Evolutionary conservation across 2,113 vertebrate species (phyloP), one percentile per base, ranked within the genome.

Genomic region (Alethe diademata): DNA sequence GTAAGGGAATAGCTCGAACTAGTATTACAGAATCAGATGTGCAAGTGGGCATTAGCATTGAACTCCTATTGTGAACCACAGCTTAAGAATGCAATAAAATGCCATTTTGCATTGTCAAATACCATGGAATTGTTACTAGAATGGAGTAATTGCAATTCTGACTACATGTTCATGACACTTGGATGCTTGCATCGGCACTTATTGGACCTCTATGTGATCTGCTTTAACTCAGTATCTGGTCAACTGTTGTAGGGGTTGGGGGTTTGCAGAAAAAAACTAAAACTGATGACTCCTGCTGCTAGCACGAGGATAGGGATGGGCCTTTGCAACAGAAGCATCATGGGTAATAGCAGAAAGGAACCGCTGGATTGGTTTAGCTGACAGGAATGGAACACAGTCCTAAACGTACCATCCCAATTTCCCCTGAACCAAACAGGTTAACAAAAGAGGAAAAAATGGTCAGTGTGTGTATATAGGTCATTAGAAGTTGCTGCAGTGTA

Each of bases 381-480:
- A 13, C 38, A n/a, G 51, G 48, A 66, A 26, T 62, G 73, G 48
- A 87, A 11, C 13, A 15, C 8, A 31, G 31, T 40, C 26, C 13
- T 51, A 22, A 74, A 60, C 0, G 0, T 69, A 38, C 19, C 11
- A 16, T 69, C 28, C 35, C 1, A 5, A 16, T 81, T 84, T 89
- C 8, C 11, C 17, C 22, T 72, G 40, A 91, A 58, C 26, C 67
- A 43, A 67, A 12, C 36, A 56, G 60, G 47, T 22, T 80, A 40
- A 80, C 10, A 31, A 29, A 83, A 70, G 40, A 38, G 18, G 6
- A 4, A 56, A 56, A 71, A 76, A 42, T 45, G 26, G 11, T 78
- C 26, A 23, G 15, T 28, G 20, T 66, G 47, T 75, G 8, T 71
- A 6, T 92, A 26, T 35, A 11, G 75, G 61, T 67, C 48, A 47